Evolutionary conservation across 2,113 vertebrate genomes (phyloP), one percentile per base, ranked within the genome.

Genomic region (Castor canadensis): DNA sequence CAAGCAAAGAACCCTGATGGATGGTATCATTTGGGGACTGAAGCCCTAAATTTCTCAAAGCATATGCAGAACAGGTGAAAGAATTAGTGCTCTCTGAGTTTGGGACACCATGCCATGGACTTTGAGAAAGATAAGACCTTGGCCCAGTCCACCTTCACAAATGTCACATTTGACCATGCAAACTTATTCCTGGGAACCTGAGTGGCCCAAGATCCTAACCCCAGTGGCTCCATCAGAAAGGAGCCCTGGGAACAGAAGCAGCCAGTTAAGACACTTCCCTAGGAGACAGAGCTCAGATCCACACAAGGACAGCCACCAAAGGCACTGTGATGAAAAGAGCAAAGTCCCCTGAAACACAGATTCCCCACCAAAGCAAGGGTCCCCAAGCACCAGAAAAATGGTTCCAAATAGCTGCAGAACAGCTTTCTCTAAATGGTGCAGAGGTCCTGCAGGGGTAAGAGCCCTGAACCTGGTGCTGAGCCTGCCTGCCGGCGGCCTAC

Each of bases 401-500:
- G 43, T 1, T 35, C 45, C 40, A 2, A 62, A 47, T 12, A 6
- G 62, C 58, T 56, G 26, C 52, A 52, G 54, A 64, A 26, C 1
- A 10, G 30, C 76, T 93, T 49, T 62, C 60, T 77, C n/a, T 45
- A 4, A 67, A 54, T 6, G 20, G 8, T 28, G 20, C 7, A 52
- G 54, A 79, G 30, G 32, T n/a, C 73, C 86, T 43, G 8, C 13
- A 38, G 52, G 35, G n/a, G n/a, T n/a, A n/a, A n/a, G n/a, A n/a
- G n/a, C n/a, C n/a, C n/a, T n/a, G n/a, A n/a, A n/a, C 7, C 40
- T 69, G n/a, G n/a, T 24, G 17, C 52, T 1, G 0, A 81, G 64
- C 66, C 49, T 1, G 52, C 66, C 80, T 4, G 11, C n/a, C 15
- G 47, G 72, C 15, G 22, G 52, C 60, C 69, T 12, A 10, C 1